A percentile compares a stretch with the other conserved stretches of the same genome.
These are phyloP conservation scores for Promerops cafer DNA, from an alignment of 2,113 vertebrate species.

Conservation along the genomic window DNA sequence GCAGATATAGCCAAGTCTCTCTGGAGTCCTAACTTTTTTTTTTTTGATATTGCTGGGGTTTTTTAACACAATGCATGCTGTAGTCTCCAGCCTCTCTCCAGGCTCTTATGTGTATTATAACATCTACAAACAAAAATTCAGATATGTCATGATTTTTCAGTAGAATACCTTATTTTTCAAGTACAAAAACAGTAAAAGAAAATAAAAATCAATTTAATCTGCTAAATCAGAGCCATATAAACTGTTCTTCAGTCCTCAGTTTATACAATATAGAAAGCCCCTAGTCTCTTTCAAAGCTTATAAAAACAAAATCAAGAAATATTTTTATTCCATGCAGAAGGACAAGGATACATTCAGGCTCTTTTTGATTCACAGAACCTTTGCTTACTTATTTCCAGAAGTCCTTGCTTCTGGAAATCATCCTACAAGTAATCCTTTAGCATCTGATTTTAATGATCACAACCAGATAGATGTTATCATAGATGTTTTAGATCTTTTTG, in stretches of 20 bases:
- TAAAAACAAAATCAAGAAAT: neutral
- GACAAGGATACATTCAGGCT: neutral
- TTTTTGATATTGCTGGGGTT: fast-evolving
- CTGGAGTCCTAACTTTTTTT: neutral
- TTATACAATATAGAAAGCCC: neutral
- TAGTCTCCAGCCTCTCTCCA: neutral
- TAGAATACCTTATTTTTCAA: neutral
- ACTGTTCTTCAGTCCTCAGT: neutral
- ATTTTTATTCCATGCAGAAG: neutral
- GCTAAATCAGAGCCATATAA: neutral
- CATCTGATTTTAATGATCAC: neutral
- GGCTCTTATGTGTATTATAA: neutral
- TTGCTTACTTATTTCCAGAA: too few relatives aligned
- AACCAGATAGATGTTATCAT: neutral
- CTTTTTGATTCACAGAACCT: neutral
- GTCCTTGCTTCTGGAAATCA: neutral
- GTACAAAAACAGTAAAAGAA: neutral
- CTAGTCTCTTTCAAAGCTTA: neutral
- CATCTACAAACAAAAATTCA: neutral
- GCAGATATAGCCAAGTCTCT: neutral
- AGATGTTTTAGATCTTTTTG: neutral
- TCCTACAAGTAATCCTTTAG: neutral
- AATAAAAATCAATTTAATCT: neutral
- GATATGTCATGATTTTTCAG: neutral
- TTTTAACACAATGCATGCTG: neutral